Conservation (phyloP, 1,140 invertebrate species). For the Drosophila varians region DNA sequence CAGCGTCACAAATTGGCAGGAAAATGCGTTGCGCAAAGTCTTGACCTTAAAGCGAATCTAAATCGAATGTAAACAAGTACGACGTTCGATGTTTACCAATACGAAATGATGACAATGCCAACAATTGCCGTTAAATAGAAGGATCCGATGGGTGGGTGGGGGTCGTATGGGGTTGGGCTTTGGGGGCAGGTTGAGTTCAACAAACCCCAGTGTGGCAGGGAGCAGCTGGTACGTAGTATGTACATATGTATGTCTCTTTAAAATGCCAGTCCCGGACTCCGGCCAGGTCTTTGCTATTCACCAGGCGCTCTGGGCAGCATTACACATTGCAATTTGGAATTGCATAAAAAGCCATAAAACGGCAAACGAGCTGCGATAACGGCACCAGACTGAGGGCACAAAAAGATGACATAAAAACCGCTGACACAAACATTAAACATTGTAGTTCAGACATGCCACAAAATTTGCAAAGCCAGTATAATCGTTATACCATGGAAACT, state of each 20-base stretch:
- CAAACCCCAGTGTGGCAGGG: slow-evolving; percentile 22
- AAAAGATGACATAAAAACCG: slow-evolving; percentile 40
- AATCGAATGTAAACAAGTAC: slow-evolving; percentile 29
- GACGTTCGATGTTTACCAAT: slow-evolving; percentile 4
- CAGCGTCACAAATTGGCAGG: slow-evolving; percentile 19
- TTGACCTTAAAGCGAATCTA: slow-evolving; percentile 29
- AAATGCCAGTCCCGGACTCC: slow-evolving; percentile 34
- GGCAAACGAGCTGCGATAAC: slow-evolving; percentile 37
- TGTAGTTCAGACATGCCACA: slow-evolving; percentile 30
- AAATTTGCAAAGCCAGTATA: slow-evolving; percentile 11
- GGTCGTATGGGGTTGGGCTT: slow-evolving; percentile 2
- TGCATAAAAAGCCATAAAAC: slow-evolving; percentile 51
- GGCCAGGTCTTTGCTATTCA: slow-evolving; percentile 34
- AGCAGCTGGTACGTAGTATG: not conserved
- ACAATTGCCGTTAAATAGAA: slow-evolving; percentile 19
- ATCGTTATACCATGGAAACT: not conserved
- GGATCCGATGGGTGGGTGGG: not conserved
- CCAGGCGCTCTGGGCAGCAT: slow-evolving; percentile 14
- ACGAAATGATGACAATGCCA: slow-evolving; percentile 2
- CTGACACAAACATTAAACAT: slow-evolving; percentile 44
- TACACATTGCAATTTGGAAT: slow-evolving; percentile 38
- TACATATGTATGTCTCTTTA: slow-evolving; percentile 37
- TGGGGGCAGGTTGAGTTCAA: slow-evolving; percentile 37
- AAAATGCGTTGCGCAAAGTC: slow-evolving; percentile 15
- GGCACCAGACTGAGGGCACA: slow-evolving; percentile 11